Evolutionary conservation across 2,888 invertebrate species (phyloP), one percentile per base, ranked within the genome.

Genomic region (Ariolimax columbianus): DNA sequence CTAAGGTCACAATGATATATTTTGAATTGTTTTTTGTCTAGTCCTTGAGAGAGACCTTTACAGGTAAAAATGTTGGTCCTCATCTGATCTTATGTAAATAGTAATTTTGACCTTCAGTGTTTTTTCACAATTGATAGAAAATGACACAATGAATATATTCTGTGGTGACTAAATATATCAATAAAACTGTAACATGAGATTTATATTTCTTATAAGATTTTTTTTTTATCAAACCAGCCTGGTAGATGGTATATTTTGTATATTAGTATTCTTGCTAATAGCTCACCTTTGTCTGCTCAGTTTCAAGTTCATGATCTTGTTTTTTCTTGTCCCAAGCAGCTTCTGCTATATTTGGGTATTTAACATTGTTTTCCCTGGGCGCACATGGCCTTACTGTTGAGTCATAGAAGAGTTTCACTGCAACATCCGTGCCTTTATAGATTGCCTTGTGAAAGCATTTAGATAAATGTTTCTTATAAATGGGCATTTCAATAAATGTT

Each of bases 331-430:
- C 73, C 26, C 0, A 0, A n/a, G 19, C 6, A 0, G 36, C 19
- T n/a, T 59, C 51, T 36, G 36, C 72, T 47, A 79, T 17, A 59
- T 84, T 84, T 30, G 55, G 72, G 55, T 84, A 84, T n/a, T 26
- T 38, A 9, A 14, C 19, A 47, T 66, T 75, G 4, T 23, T 14
- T 4, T 26, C 14, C 3, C 2, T 30, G 2, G 36, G 66, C 0
- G 43, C 14, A 0, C 1, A 33, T 43, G 81, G 83, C 30, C n/a
- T 30, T 36, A 51, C 23, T 40, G 55, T 30, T n/a, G 77, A 38
- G 33, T 51, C 47, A 80, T 86, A 80, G 79, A 87, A 87, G 33
- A 85, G 72, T 68, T 87, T 87, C 40, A 86, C 66, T 3, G 87
- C 87, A n/a, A 86, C 87, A n/a, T 82, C 80, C 23, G 40, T 38